Base-by-base conservation (phyloP, 1,140 invertebrate species). In the Bombus soroeensis region DNA sequence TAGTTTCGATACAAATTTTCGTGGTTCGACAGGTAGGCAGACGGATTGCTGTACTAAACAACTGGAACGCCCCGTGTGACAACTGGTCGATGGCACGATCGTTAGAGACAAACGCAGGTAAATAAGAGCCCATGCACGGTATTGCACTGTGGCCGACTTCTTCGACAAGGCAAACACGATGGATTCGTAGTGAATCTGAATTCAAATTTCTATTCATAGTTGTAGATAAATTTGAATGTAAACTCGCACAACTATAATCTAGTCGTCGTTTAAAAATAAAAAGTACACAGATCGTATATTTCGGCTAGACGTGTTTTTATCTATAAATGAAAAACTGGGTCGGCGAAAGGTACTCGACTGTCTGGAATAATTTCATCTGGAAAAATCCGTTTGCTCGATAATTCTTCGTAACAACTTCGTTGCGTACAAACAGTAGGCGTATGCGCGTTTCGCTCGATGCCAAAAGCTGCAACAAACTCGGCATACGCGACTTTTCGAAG, bases 51-150 rank as follows among this genome's bases (percentile, higher is more conserved):
- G 80, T n/a, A 74, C 37, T 64, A 64, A 81, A 75, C 39, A n/a
- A 75, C 32, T 47, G n/a, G 32, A 72, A 57, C 39, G 37, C 15
- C 22, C 22, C n/a, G n/a, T n/a, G 53, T 13, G 39, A 32, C 75
- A 15, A 68, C 39, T n/a, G 28, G 59, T 39, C 47, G 68, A 81
- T 71, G 43, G 34, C 32, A 39, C 43, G 78, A 71, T 80, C 66
- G 43, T 25, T 10, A 41, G 43, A 71, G 66, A 80, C 43, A 71
- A 81, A 47, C 64, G 57, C 80, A 37, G 32, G 43, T 37, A n/a
- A 64, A 82, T 43, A 74, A 82, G 53, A 74, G 71, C 32, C 71
- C 71, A 82, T 70, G 39, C 80, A 62, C 80, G 39, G 39, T 53
- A 53, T 22, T 53, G 47, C 47, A 22, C 1, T 22, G 47, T 62